Conservation (phyloP, 1,140 invertebrate genomes). For the Bombus confusus region DNA sequence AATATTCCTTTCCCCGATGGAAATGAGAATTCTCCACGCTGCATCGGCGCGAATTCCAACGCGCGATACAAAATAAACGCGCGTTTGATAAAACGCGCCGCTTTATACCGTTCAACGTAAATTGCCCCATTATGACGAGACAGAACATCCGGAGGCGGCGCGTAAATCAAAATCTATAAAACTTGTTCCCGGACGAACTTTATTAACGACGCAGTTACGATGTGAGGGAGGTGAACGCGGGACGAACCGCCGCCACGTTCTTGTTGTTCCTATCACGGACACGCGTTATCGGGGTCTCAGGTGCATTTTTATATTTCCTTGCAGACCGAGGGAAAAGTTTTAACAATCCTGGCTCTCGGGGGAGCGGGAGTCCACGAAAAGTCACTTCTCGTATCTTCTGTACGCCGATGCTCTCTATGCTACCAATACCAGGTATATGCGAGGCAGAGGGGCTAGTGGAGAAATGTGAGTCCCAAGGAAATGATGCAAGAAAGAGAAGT, state of each 20-base stretch:
- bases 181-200: conserved; percentile 33
- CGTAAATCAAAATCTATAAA: conserved; percentile 50
- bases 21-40: not conserved
- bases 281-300: conserved; percentile 61
- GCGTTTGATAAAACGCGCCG: conserved; percentile 26
- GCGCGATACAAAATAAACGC: conserved; percentile 19
- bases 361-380: conserved; percentile 60
- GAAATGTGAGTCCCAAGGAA: conserved; percentile 1
- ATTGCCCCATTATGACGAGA: conserved; percentile 35
- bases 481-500: conserved; percentile 16
- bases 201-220: conserved; percentile 52
- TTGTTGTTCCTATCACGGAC: conserved; percentile 55
- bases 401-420: conserved; percentile 25
- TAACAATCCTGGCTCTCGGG: conserved; percentile 59
- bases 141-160: conserved; percentile 23
- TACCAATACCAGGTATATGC: not conserved
- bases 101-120: conserved; percentile 42
- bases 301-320: conserved; percentile 69
- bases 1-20: not conserved
- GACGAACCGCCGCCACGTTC: not conserved
- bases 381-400: conserved; percentile 57
- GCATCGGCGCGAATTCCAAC: too few relatives aligned
- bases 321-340: conserved; percentile 58
- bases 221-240: not conserved
- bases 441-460: not conserved